A percentile compares a stretch with the other conserved stretches of the same genome.
Conservation (phyloP, 1,140 invertebrate species). For the Caerostris extrusa region DNA sequence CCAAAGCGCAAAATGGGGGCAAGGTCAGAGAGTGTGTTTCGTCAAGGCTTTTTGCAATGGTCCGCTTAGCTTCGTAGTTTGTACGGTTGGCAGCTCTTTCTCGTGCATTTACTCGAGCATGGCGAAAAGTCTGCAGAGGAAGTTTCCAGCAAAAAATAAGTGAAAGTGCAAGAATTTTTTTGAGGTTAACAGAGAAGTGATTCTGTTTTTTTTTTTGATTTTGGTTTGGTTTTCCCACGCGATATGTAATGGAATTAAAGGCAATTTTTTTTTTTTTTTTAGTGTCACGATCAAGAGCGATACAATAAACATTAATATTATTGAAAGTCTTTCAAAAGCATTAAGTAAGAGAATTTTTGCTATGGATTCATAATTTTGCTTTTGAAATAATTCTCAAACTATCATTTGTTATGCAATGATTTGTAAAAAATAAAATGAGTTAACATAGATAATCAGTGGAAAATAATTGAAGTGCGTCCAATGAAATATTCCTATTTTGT, state of each 20-base stretch:
- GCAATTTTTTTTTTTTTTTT: background rate
- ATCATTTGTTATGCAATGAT: too few species aligned
- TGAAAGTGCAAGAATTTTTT: too few species aligned
- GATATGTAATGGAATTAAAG: background rate
- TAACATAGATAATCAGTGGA: too few species aligned
- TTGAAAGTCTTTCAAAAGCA: too few species aligned
- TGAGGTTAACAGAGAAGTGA: background rate
- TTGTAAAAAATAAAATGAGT: too few species aligned
- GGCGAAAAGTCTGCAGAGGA: background rate
- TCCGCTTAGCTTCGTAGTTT: background rate
- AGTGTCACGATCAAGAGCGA: background rate
- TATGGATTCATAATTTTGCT: too few species aligned
- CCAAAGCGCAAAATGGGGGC: background rate
- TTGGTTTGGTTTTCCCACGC: too few species aligned
- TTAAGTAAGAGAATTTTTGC: too few species aligned
- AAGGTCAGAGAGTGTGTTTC: slow-evolving; percentile 26
- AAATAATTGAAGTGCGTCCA: too few species aligned
- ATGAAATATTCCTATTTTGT: too few species aligned
- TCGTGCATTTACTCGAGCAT: background rate
- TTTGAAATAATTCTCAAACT: too few species aligned
- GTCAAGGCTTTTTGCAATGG: slow-evolving; percentile 43
- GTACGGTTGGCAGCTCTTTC: background rate
- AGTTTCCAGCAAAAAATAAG: background rate
- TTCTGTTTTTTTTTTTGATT: background rate
- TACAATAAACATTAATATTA: too few species aligned